Evolutionary conservation across 2,888 invertebrate species (phyloP).

Genomic region (Caenorhabditis drosophilae): DNA sequence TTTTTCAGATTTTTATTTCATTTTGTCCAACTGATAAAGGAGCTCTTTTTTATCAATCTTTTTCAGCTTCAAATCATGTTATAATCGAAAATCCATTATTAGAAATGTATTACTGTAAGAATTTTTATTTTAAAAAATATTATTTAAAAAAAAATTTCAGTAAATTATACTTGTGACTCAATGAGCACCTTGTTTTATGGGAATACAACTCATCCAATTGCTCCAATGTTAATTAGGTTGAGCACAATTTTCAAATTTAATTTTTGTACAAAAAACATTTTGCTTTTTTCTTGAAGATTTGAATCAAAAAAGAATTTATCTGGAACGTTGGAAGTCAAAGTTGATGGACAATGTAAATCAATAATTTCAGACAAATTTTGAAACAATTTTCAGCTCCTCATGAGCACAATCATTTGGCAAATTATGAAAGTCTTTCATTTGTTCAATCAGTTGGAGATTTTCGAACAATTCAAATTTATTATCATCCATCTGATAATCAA

Average conservation of each 20-base stretch:
- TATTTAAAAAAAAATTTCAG: conserved; percentile 3
- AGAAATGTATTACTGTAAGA: conserved; percentile 23
- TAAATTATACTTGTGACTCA: conserved; percentile 21
- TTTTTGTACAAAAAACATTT: no score
- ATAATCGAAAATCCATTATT: conserved; percentile 12
- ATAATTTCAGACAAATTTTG: background rate
- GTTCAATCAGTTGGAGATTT: background rate
- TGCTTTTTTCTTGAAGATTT: no score
- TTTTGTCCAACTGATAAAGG: conserved; percentile 14
- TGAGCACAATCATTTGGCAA: conserved; percentile 9
- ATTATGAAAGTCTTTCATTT: conserved; percentile 17
- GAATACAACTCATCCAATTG: conserved; percentile 11
- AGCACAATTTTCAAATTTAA: background rate
- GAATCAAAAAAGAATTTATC: background rate
- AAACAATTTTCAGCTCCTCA: background rate
- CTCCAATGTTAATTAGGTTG: conserved; percentile 24
- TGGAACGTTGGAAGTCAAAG: conserved; percentile 13
- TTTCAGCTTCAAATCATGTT: no score
- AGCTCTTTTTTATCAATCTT: conserved; percentile 15
- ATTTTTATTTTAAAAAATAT: background rate
- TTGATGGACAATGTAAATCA: conserved; percentile 9
- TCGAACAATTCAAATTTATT: conserved; percentile 12
- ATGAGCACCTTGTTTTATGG: conserved; percentile 18
- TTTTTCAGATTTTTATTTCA: conserved; percentile 17
- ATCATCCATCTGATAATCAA: conserved; percentile 6